Conservation (phyloP, 2,113 vertebrate species). For the Gadus macrocephalus region DNA sequence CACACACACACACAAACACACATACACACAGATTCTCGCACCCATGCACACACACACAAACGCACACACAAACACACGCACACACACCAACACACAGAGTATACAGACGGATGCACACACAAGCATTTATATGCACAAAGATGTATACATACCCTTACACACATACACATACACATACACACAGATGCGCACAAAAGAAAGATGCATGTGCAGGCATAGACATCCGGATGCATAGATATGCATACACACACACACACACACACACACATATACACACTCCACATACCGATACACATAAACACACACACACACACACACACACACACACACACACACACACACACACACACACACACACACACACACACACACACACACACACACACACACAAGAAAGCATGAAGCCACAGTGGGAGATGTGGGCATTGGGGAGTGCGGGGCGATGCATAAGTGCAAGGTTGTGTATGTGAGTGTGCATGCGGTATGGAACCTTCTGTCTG, state of each 20-base stretch:
- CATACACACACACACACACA: constrained; percentile 32
- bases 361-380: constrained; percentile 1
- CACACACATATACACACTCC: neutral
- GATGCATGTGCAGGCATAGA: neutral
- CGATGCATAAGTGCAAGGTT: constrained; percentile 42
- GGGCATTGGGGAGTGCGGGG: constrained; percentile 51
- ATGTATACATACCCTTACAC: constrained; percentile 29
- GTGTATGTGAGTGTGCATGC: constrained; percentile 25
- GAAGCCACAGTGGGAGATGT: constrained; percentile 26
- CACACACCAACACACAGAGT: neutral
- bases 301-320: neutral
- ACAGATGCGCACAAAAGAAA: too few relatives aligned
- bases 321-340: too few relatives aligned
- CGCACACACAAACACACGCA: constrained; percentile 14
- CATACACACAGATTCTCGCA: constrained; percentile 8
- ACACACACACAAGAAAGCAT: constrained; percentile 5
- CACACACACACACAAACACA: constrained; percentile 13
- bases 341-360: neutral
- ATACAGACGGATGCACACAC: neutral
- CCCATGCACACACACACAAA: constrained; percentile 2
- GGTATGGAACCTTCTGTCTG: constrained; percentile 69
- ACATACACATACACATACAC: constrained; percentile 3
- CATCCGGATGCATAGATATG: neutral
- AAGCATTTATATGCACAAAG: constrained; percentile 44
- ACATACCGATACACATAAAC: neutral